A percentile compares a stretch with the other conserved stretches of the same genome.
phyloP scores from a whole-genome alignment of 1,140 invertebrate species.

The Trichonephila clavata region DNA sequence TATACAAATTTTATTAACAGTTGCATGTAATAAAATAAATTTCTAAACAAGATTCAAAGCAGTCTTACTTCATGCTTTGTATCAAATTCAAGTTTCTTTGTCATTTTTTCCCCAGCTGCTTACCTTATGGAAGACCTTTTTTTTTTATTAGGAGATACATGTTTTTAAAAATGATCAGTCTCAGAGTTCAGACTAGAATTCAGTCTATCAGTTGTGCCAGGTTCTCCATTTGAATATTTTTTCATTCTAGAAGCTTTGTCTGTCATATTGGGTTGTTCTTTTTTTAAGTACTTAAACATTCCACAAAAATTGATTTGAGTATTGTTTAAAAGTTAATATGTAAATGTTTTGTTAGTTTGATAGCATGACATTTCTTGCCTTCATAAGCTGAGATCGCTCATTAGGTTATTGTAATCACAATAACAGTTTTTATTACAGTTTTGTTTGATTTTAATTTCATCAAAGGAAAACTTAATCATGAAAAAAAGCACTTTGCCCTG shows the following conservation, averaged over 20 bases:
- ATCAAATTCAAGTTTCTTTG: background rate
- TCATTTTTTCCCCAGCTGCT: background rate
- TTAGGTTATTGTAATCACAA: background rate
- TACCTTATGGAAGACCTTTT: background rate
- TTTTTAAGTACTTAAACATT: constrained; percentile 35
- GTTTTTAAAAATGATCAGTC: background rate
- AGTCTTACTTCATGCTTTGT: constrained; percentile 43
- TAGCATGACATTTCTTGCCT: constrained; percentile 51
- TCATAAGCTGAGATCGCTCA: background rate
- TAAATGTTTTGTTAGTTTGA: background rate
- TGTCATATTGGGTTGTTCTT: background rate
- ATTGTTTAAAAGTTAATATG: constrained; percentile 30
- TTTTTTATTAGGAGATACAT: background rate
- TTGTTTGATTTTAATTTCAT: constrained; percentile 16
- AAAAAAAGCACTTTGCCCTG: background rate
- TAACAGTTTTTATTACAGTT: constrained; percentile 7
- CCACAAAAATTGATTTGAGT: constrained; percentile 28
- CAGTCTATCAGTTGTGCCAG: background rate
- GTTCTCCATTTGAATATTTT: too few species aligned
- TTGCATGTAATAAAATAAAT: constrained; percentile 1
- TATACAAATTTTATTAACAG: background rate
- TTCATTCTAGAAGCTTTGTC: background rate
- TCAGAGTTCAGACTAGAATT: background rate
- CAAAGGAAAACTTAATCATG: background rate
- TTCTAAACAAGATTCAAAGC: constrained; percentile 46